Evolutionary conservation across 1,140 invertebrate genomes (phyloP).

Genomic region (Hermetia illucens): DNA sequence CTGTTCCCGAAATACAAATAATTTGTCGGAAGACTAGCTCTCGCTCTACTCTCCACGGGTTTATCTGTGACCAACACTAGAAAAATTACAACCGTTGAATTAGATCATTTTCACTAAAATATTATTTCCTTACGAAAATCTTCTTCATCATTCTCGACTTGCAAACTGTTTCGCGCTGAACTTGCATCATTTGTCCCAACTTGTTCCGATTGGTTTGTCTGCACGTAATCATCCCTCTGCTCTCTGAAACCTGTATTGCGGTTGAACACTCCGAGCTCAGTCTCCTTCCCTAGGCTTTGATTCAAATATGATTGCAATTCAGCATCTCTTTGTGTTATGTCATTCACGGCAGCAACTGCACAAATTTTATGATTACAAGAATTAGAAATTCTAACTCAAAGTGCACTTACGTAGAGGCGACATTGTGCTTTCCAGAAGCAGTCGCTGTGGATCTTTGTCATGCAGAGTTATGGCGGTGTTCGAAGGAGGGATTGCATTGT

Average conservation of each 20-base stretch:
- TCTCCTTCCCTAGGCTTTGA: too few relatives aligned
- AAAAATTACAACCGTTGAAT: too few relatives aligned
- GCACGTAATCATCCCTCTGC: too few relatives aligned
- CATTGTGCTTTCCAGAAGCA: conserved; percentile 1
- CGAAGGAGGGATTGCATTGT: too few relatives aligned
- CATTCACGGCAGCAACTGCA: conserved; percentile 2
- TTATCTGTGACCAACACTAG: background rate
- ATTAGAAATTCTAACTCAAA: background rate
- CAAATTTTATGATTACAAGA: background rate
- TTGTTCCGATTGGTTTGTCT: too few relatives aligned
- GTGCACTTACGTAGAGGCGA: conserved; percentile 1
- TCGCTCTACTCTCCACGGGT: background rate
- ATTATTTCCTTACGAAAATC: too few relatives aligned
- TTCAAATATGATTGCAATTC: background rate
- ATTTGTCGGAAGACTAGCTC: conserved; percentile 1
- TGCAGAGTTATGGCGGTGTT: background rate
- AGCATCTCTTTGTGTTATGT: conserved; percentile 2
- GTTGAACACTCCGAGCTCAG: too few relatives aligned
- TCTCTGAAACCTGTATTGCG: too few relatives aligned
- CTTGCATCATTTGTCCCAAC: too few relatives aligned
- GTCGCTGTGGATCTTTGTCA: background rate
- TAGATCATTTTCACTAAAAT: too few relatives aligned
- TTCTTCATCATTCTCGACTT: too few relatives aligned
- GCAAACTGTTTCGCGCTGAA: too few relatives aligned
- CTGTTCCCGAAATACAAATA: background rate